Conservation (phyloP, 2,113 vertebrate species). For the Hoplias malabaricus region DNA sequence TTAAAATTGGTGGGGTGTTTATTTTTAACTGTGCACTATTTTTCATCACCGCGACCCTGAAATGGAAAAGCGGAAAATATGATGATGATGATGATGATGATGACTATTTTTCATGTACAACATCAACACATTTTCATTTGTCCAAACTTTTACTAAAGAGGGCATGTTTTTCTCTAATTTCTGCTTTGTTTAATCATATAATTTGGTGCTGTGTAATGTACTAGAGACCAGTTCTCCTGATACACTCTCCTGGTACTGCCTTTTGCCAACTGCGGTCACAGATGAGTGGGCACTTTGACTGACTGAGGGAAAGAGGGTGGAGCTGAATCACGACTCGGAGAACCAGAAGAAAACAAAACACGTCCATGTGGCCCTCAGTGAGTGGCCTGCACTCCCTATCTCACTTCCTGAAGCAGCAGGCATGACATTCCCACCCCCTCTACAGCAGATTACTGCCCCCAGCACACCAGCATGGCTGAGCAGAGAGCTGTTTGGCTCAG, state of each 20-base stretch:
- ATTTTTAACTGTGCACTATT: no score
- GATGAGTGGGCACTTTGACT: not conserved
- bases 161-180: not conserved
- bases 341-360: slow-evolving; percentile 3
- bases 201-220: not conserved
- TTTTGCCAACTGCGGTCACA: not conserved
- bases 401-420: not conserved
- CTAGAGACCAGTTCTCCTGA: not conserved
- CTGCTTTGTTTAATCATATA: not conserved
- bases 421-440: slow-evolving; percentile 7
- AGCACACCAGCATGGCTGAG: slow-evolving; percentile 21
- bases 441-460: slow-evolving; percentile 15
- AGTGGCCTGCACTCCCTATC: not conserved
- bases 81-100: no score
- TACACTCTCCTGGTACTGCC: not conserved
- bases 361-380: not conserved
- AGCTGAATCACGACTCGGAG: not conserved
- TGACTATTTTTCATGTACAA: no score
- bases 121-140: no score
- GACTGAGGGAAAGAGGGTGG: slow-evolving; percentile 6
- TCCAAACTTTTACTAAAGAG: no score
- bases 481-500: not conserved
- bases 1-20: no score
- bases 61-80: no score
- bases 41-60: no score